Evolutionary conservation across 2,797 vertebrate species (phyloP), one percentile per base, ranked within the genome.

Genomic region (Sebastes steindachneri): DNA sequence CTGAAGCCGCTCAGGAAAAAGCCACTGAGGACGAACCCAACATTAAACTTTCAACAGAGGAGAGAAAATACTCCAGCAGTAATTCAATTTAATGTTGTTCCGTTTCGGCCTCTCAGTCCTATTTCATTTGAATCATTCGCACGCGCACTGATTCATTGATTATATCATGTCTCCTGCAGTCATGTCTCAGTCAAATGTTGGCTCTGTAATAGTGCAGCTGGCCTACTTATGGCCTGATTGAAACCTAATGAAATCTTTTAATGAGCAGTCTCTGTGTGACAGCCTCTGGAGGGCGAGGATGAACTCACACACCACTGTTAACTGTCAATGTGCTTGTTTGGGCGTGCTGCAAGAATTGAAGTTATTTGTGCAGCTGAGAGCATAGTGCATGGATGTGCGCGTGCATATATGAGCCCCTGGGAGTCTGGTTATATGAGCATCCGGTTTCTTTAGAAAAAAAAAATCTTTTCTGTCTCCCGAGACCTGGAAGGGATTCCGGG

Each of bases 211-310:
- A 60, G 79, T 78, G 80, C 71, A 75, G 84, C 84, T 81, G 86
- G 72, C 88, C 90, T 90, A 86, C 84, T 92, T 91, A 82, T 88
- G 76, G 82, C 71, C 84, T 86, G 91, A 92, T 89, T 92, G 86
- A 90, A 91, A 86, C 86, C 85, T 88, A 92, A 94, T 94, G 88
- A 90, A 91, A 90, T 90, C 73, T 91, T 93, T 89, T 90, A 94
- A 93, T 91, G 92, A 94, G 91, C 72, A 72, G 80, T 79, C 69
- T 86, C 70, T 75, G 64, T 85, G 55, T 86, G 85, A 79, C 78
- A 88, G 83, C 65, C 75, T 91, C 89, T 85, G 80, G 78, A 90
- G 89, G 83, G 73, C 21, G 9, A 77, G 51, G 59, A 83, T 75
- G 60, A 80, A 73, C 74, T 83, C 63, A 68, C 75, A 84, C 68